Percentiles rank a stretch among this genome's conserved stretches.
Evolutionary conservation across 2,888 invertebrate species (phyloP).

Genomic region (Brachypalpus laphriformis): DNA sequence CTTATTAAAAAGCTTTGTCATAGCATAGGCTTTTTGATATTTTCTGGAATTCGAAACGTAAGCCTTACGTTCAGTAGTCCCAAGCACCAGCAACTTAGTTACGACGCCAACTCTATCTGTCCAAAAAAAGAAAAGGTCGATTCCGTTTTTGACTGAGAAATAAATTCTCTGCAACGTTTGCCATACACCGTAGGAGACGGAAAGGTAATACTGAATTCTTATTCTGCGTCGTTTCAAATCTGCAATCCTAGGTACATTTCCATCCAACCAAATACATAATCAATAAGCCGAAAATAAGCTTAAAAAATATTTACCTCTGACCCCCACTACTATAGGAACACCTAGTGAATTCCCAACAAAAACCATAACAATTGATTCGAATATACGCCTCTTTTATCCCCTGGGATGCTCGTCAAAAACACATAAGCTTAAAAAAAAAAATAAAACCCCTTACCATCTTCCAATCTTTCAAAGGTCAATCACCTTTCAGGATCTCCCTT

Average conservation of each 20-base stretch:
- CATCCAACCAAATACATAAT: background rate
- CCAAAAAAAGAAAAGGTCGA: too few species aligned
- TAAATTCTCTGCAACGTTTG: too few species aligned
- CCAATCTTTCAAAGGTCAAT: slow-evolving; percentile 48
- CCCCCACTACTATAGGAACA: background rate
- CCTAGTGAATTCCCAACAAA: background rate
- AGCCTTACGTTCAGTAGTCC: too few species aligned
- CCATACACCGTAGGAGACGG: too few species aligned
- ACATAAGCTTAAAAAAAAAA: background rate
- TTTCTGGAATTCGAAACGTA: too few species aligned
- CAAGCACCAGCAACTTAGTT: too few species aligned
- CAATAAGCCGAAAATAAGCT: background rate
- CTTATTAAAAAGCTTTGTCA: too few species aligned
- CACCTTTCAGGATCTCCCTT: slow-evolving; percentile 52
- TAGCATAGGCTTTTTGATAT: too few species aligned
- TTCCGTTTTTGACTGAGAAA: too few species aligned
- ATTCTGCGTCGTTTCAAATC: background rate
- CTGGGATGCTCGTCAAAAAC: slow-evolving; percentile 19
- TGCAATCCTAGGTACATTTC: background rate
- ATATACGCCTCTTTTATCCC: background rate
- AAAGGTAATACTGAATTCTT: too few species aligned
- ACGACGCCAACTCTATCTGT: too few species aligned
- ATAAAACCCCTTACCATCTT: background rate
- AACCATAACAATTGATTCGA: background rate
- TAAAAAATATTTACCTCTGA: background rate